phyloP scores from a whole-genome alignment of 2,888 invertebrate species.

The Eupithecia exiguata region DNA sequence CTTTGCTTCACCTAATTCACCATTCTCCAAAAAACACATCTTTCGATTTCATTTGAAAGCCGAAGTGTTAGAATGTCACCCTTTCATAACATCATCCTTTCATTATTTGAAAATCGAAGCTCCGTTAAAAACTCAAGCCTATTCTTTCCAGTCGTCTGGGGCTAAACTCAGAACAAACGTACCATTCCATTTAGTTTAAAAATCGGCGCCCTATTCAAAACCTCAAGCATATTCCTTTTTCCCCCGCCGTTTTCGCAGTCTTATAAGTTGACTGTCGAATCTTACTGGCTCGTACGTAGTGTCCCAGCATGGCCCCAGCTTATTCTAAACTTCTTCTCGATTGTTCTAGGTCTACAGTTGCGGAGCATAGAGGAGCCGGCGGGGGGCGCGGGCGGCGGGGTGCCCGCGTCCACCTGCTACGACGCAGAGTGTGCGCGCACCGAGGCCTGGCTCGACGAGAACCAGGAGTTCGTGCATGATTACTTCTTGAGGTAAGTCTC shows the following conservation, averaged over 20 bases:
- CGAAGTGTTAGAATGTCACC: neutral
- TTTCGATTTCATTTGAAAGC: neutral
- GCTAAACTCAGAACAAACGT: neutral
- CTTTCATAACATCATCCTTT: neutral
- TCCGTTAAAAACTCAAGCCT: neutral
- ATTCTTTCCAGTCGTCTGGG: neutral
- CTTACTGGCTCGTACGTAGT: neutral
- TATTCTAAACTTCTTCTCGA: constrained; percentile 50
- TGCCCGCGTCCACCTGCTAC: constrained; percentile 87
- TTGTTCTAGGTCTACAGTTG: constrained; percentile 90
- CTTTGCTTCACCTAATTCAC: neutral
- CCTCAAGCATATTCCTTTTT: neutral
- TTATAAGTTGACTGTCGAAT: too few relatives aligned
- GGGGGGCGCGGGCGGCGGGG: constrained; percentile 85
- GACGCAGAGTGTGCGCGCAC: constrained; percentile 95
- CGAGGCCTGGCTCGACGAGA: constrained; percentile 98
- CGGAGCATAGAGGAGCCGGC: constrained; percentile 93
- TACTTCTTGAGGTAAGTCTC: constrained; percentile 92
- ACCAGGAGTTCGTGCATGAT: constrained; percentile 97
- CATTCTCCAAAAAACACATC: neutral
- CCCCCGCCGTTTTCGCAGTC: too few relatives aligned
- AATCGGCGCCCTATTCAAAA: neutral
- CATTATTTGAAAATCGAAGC: neutral
- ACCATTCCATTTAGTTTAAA: neutral
- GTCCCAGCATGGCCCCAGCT: neutral